Conservation (phyloP, 2,797 vertebrate genomes). For the Danio kyathit region DNA sequence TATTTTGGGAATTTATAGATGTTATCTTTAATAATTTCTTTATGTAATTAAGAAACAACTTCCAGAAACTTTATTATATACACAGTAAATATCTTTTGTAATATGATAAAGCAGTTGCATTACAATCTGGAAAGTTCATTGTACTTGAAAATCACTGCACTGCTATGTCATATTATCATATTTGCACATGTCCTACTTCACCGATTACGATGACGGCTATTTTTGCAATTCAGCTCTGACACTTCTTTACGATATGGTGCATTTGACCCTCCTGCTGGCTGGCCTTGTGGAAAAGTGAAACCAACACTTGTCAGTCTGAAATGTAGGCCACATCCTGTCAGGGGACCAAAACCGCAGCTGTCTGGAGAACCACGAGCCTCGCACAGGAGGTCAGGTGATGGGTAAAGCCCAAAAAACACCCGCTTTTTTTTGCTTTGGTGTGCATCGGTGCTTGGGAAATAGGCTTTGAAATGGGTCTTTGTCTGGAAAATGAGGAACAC, state of each 20-base stretch:
- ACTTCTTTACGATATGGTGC: constrained; percentile 23
- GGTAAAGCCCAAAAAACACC: constrained; percentile 31
- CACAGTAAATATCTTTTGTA: no score
- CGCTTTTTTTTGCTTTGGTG: constrained; percentile 18
- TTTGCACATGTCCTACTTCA: constrained; percentile 28
- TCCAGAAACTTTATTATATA: no score
- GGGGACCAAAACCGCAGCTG: constrained; percentile 53
- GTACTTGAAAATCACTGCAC: neutral
- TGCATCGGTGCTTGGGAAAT: constrained; percentile 26
- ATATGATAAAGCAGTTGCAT: neutral
- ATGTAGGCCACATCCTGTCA: constrained; percentile 65
- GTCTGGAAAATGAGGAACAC: constrained; percentile 13
- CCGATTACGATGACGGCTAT: constrained; percentile 23
- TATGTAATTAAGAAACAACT: no score
- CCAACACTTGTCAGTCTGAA: constrained; percentile 58
- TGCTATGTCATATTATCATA: constrained; percentile 6
- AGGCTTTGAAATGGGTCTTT: constrained; percentile 16
- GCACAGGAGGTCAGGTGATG: constrained; percentile 59
- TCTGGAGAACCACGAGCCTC: constrained; percentile 47
- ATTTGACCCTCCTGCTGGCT: constrained; percentile 53
- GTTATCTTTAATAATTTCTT: no score
- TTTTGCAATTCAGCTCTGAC: neutral
- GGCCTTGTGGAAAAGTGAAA: constrained; percentile 58
- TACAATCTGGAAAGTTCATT: neutral
- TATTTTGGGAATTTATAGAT: no score